Evolutionary conservation across 2,888 invertebrate species (phyloP).

Genomic region (Amaurobius ferox): DNA sequence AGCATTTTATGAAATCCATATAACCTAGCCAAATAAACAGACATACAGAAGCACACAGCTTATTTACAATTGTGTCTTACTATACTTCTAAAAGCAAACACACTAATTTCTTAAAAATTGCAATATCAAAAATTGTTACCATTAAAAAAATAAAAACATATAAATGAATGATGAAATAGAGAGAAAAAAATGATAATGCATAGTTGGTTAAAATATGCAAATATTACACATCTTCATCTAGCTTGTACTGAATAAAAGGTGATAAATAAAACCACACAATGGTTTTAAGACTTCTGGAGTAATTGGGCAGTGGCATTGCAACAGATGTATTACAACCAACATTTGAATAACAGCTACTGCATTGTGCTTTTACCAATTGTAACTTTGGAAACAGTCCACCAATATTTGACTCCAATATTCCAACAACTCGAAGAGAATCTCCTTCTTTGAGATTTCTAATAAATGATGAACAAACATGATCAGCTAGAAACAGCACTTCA

Average conservation of each 20-base stretch:
- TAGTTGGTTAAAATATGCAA: background rate
- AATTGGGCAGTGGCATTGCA: background rate
- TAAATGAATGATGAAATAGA: background rate
- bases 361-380: conserved; percentile 30
- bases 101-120: background rate
- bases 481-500: conserved; percentile 31
- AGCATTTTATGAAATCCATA: too few species aligned
- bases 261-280: conserved; percentile 45
- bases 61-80: background rate
- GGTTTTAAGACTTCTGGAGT: conserved; percentile 31
- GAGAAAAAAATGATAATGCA: background rate
- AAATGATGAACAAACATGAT: conserved; percentile 40
- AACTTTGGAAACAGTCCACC: conserved; percentile 42
- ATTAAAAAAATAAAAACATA: background rate
- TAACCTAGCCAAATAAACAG: too few species aligned
- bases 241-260: conserved; percentile 19
- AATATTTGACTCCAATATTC: conserved; percentile 47
- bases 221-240: background rate
- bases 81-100: background rate
- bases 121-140: background rate
- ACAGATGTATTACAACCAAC: conserved; percentile 29
- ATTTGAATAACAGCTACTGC: conserved; percentile 43
- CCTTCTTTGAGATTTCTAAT: conserved; percentile 55
- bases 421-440: conserved; percentile 49
- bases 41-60: too few species aligned